These are phyloP conservation scores for Melospiza melodia DNA, from an alignment of 2,113 vertebrate genomes.

Conservation along the genomic window DNA sequence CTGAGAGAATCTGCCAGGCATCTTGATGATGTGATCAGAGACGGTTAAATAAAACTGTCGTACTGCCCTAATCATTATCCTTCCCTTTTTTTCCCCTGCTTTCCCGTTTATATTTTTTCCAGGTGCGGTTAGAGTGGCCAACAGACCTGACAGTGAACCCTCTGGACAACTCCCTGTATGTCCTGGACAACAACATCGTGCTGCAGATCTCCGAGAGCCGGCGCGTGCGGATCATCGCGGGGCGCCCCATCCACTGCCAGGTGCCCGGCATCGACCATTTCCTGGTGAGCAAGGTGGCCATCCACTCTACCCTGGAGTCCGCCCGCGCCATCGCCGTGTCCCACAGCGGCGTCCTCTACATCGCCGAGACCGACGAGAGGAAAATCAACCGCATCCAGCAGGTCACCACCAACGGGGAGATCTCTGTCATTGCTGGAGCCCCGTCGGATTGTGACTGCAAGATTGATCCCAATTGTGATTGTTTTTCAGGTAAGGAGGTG, in stretches of 20 bases:
- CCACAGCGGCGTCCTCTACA: slow-evolving; percentile 91
- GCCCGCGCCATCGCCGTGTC: slow-evolving; percentile 92
- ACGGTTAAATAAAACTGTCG: not conserved
- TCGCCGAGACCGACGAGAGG: slow-evolving; percentile 94
- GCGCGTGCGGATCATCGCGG: slow-evolving; percentile 91
- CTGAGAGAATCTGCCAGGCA: not conserved
- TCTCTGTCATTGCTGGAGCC: slow-evolving; percentile 89
- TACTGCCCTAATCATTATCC: not conserved
- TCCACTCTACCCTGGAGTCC: slow-evolving; percentile 90
- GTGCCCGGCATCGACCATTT: slow-evolving; percentile 91
- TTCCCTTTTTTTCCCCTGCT: not conserved
- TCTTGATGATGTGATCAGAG: not conserved
- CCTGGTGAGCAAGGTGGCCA: slow-evolving; percentile 88
- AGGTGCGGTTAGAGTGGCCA: slow-evolving; percentile 97
- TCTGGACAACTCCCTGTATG: slow-evolving; percentile 93
- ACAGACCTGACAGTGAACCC: slow-evolving; percentile 95
- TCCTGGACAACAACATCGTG: slow-evolving; percentile 98
- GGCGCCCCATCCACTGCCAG: slow-evolving; percentile 96
- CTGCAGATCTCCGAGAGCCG: slow-evolving; percentile 91
- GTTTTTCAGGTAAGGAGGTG: slow-evolving; percentile 88
- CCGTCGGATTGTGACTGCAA: slow-evolving; percentile 98
- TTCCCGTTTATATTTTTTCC: not conserved
- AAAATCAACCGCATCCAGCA: slow-evolving; percentile 97
- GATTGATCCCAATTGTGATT: slow-evolving; percentile 98
- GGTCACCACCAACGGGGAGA: slow-evolving; percentile 95